Evolutionary conservation across 2,888 invertebrate species (phyloP).

Genomic region (Phragmatobia fuliginosa): DNA sequence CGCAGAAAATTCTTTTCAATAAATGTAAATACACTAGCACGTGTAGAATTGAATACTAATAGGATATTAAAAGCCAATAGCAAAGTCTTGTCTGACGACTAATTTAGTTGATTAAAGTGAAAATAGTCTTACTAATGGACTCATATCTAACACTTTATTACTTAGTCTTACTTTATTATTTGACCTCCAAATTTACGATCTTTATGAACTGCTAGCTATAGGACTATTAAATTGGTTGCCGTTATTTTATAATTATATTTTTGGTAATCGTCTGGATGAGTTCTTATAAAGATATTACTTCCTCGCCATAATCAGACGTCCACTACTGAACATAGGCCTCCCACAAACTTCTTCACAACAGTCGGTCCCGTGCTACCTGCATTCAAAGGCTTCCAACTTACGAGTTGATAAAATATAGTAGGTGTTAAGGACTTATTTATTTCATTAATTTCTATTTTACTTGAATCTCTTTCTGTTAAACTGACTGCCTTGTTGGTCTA

Average conservation of each 20-base stretch:
- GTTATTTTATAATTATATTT: slow-evolving; percentile 19
- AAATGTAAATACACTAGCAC: background rate
- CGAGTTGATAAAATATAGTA: too few species aligned
- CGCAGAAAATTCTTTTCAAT: too few species aligned
- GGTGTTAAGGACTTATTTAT: too few species aligned
- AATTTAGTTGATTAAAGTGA: slow-evolving; percentile 21
- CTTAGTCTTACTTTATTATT: slow-evolving; percentile 47
- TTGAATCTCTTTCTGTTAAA: too few species aligned
- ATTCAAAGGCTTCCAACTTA: too few species aligned
- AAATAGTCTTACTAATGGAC: slow-evolving; percentile 27
- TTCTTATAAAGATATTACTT: background rate
- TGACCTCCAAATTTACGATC: slow-evolving; percentile 62
- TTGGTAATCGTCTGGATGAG: slow-evolving; percentile 7
- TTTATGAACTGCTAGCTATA: slow-evolving; percentile 44
- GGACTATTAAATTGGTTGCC: slow-evolving; percentile 41
- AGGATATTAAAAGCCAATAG: too few species aligned
- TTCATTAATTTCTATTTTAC: too few species aligned
- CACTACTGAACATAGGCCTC: too few species aligned
- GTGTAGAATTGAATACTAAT: slow-evolving; percentile 2
- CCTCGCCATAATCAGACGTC: too few species aligned
- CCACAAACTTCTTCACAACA: too few species aligned
- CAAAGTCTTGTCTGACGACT: slow-evolving; percentile 1
- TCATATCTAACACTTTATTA: slow-evolving; percentile 45
- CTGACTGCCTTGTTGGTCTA: too few species aligned
- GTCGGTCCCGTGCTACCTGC: too few species aligned